Base-by-base conservation (phyloP, 2,888 invertebrate genomes). In the Plusia festucae region DNA sequence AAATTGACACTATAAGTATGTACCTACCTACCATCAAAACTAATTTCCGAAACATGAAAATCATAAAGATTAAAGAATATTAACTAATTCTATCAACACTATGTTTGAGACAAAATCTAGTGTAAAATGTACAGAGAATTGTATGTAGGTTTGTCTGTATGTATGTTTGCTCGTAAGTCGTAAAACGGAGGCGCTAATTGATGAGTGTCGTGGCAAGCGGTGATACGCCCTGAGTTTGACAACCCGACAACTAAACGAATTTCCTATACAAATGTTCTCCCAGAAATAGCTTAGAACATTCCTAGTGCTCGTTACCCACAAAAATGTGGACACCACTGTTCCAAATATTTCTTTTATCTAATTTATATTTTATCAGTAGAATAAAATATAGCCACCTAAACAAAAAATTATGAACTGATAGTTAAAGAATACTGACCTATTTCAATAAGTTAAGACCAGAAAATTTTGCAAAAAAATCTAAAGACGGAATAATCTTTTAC, bases 171-270 rank as follows among this genome's bases (percentile, higher is more conserved):
- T 57, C 60, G 54, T 75, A 60, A 68, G 68, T 82, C 67, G 78
- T 81, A 75, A 79, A 78, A 71, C 61, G 66, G 67, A 82, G 70
- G 71, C 68, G 77, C 76, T 83, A 84, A 85, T 85, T 85, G 83
- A 84, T 81, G 83, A 79, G 68, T 82, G 72, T 81, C 74, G 67
- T 70, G 79, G 73, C 71, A 71, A 77, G 75, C 85, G 87, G 85
- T 77, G 85, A 87, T 85, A 80, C 85, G 86, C 82, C 75, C 78
- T 77, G 79, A 71, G 73, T 82, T 79, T 82, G 83, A 79, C 81
- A 85, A 73, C 73, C 76, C 83, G 82, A 83, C 79, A 79, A 83
- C 82, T 79, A 78, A 81, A 70, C 81, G 79, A 78, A 79, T 82
- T 82, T 85, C 79, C 82, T 73, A 83, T 77, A 78, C 79, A 73